phyloP scores from a whole-genome alignment of 2,888 invertebrate genomes.

The Drosophila mimetica region DNA sequence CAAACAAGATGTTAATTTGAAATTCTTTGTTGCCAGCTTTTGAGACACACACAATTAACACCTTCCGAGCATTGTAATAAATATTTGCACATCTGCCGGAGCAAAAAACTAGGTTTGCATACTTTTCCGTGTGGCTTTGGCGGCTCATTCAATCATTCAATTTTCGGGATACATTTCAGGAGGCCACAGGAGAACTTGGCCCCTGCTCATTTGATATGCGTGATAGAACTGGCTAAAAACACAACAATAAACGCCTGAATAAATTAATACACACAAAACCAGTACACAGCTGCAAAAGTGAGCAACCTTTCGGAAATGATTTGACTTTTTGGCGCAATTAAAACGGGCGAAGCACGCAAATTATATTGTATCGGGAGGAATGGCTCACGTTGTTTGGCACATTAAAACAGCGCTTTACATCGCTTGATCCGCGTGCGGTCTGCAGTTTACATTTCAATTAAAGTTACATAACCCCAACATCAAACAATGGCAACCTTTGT shows the following conservation, averaged over 20 bases:
- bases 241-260: constrained; percentile 64
- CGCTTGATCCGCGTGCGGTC: constrained; percentile 71
- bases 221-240: constrained; percentile 56
- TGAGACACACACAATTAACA: background rate
- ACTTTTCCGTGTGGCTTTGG: constrained; percentile 12
- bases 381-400: constrained; percentile 61
- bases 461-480: constrained; percentile 74
- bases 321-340: constrained; percentile 76
- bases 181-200: constrained; percentile 7
- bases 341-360: constrained; percentile 54
- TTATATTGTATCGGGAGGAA: constrained; percentile 27
- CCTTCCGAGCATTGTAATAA: background rate
- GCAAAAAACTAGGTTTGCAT: constrained; percentile 4
- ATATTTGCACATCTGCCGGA: constrained; percentile 15
- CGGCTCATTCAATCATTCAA: constrained; percentile 25
- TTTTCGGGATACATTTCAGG: constrained; percentile 20
- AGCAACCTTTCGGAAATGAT: constrained; percentile 41
- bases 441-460: constrained; percentile 78
- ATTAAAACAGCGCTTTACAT: constrained; percentile 66
- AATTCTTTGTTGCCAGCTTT: constrained; percentile 7
- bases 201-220: constrained; percentile 64
- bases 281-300: constrained; percentile 3
- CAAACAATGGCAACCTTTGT: constrained; percentile 54
- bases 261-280: constrained; percentile 15
- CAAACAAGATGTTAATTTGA: background rate